Base-by-base conservation (phyloP, 30 jellyfish, hydroid and myxozoan species). In the Cassiopea xamachana region DNA sequence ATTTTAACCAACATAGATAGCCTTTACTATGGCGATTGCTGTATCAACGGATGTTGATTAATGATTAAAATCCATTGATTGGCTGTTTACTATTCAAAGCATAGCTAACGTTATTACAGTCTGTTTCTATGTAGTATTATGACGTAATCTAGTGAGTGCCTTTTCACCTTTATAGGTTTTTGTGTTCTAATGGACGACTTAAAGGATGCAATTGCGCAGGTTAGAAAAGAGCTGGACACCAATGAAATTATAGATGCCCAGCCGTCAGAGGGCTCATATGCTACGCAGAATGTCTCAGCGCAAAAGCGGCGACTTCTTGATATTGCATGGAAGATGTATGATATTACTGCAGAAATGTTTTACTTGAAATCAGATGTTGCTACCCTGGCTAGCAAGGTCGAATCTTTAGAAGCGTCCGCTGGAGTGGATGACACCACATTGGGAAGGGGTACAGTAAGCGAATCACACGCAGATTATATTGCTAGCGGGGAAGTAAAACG, bases 251-350 rank as follows among this genome's bases (percentile, higher is more conserved):
- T 14, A 2, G 16, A 9, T 27, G 55, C 4, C 10, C 51, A 71
- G 51, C 74, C 74, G 27, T 17, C 74, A 2, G 39, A 19, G 10
- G 80, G 15, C 15, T 18, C 15, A 55, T 55, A 6, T 69, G 80
- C 15, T 48, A 13, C 82, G 64, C 75, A 48, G 58, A 80, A 79
- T 9, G 46, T 50, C 55, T 77, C 84, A 16, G 59, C 14, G 12
- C 74, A 82, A 50, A 91, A 82, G 10, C 51, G 96, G 58, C 58
- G 86, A 55, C 55, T 89, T 10, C 86, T 89, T 18, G 86, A 89
- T 50, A 90, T 89, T 7, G 96, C 96, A 3, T 89, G 96, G 96
- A 89, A 82, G 50, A 69, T 89, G 48, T 89, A 89, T 64, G 96
- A 89, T 59, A 60, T 89, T 68, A 75, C 96, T 1, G 60, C 92